phyloP scores from a whole-genome alignment of 2,797 vertebrate species.

The Adrianichthys oophorus region DNA sequence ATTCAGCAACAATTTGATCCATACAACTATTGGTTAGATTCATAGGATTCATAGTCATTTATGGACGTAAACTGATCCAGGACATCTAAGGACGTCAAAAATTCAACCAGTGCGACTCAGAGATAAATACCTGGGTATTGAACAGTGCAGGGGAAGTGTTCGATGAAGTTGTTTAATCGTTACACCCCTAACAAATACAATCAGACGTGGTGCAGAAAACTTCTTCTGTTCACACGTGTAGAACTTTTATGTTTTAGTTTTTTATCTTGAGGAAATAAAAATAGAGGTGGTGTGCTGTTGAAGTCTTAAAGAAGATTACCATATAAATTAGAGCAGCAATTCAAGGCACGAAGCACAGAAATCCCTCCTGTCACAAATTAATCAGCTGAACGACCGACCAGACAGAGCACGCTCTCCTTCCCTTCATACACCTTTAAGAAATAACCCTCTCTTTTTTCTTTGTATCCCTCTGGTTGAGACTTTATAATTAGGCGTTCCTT shows the following conservation, averaged over 20 bases:
- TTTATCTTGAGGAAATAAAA: slow-evolving; percentile 33
- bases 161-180: too few species aligned
- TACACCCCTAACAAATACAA: not conserved
- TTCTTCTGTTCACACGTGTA: slow-evolving; percentile 23
- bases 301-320: slow-evolving; percentile 74
- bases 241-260: slow-evolving; percentile 40
- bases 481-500: slow-evolving; percentile 48
- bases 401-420: slow-evolving; percentile 46
- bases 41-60: too few species aligned
- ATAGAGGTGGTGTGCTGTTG: slow-evolving; percentile 62
- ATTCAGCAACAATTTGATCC: too few species aligned
- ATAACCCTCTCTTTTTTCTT: slow-evolving; percentile 33
- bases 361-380: slow-evolving; percentile 75
- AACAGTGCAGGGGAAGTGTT: too few species aligned
- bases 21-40: too few species aligned
- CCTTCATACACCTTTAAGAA: slow-evolving; percentile 53
- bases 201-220: slow-evolving; percentile 1
- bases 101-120: too few species aligned
- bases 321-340: slow-evolving; percentile 76
- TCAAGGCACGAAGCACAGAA: slow-evolving; percentile 62
- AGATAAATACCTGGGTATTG: too few species aligned
- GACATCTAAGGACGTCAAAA: too few species aligned
- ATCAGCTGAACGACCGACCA: slow-evolving; percentile 63
- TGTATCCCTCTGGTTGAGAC: slow-evolving; percentile 14
- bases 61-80: too few species aligned